These are phyloP conservation scores for Mechanitis messenoides DNA, from an alignment of 2,888 invertebrate species.

Conservation along the genomic window DNA sequence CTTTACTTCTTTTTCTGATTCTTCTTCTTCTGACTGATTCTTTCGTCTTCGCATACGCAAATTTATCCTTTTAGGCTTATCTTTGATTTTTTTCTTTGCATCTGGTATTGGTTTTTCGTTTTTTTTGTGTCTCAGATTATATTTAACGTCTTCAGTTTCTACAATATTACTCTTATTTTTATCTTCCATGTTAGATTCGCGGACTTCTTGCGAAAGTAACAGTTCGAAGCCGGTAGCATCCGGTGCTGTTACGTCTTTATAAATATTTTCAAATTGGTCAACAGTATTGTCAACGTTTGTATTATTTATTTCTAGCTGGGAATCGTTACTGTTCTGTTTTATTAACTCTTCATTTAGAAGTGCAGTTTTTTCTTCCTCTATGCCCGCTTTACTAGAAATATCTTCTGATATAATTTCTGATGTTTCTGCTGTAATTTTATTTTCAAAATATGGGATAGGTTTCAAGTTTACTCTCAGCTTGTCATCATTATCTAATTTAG, in stretches of 20 bases:
- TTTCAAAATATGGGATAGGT: neutral
- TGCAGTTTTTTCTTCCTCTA: conserved; percentile 20
- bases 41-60: conserved; percentile 49
- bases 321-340: conserved; percentile 3
- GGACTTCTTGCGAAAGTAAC: conserved; percentile 41
- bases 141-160: conserved; percentile 38
- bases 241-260: conserved; percentile 51
- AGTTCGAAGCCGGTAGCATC: conserved; percentile 62
- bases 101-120: conserved; percentile 27
- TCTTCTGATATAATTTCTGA: neutral
- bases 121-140: conserved; percentile 50
- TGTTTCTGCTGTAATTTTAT: neutral
- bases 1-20: conserved; percentile 36
- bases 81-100: conserved; percentile 18
- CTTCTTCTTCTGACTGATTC: conserved; percentile 41
- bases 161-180: conserved; percentile 19
- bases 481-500: no score
- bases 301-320: conserved; percentile 20
- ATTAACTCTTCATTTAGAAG: conserved; percentile 12
- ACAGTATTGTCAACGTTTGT: conserved; percentile 45
- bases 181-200: conserved; percentile 19
- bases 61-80: conserved; percentile 39
- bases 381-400: neutral
- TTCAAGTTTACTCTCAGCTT: neutral
- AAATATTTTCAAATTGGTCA: conserved; percentile 62